phyloP scores from a whole-genome alignment of 2,113 vertebrate genomes.

The Trematomus loennbergii region DNA sequence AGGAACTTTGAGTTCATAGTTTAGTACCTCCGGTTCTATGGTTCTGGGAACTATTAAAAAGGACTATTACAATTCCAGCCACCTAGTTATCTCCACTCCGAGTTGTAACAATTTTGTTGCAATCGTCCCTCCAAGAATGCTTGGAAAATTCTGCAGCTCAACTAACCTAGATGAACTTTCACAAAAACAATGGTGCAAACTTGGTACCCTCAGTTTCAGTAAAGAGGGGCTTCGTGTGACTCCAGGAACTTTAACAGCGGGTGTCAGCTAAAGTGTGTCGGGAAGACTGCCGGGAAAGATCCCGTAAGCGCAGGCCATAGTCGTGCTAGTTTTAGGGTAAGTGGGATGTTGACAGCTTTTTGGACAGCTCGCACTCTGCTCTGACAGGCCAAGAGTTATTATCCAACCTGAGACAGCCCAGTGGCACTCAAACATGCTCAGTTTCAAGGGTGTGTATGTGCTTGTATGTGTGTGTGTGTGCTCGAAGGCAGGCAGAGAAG shows the following conservation, averaged over 20 bases:
- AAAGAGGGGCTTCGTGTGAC: constrained; percentile 41
- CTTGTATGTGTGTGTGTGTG: constrained; percentile 30
- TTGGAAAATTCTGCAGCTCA: background rate
- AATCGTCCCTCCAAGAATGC: background rate
- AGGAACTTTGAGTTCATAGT: background rate
- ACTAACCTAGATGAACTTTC: constrained; percentile 22
- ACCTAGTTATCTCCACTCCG: background rate
- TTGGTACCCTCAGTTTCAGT: constrained; percentile 23
- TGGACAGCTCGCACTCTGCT: constrained; percentile 72
- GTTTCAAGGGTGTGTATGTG: constrained; percentile 46
- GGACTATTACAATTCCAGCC: background rate
- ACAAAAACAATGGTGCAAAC: constrained; percentile 25
- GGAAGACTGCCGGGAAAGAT: constrained; percentile 71
- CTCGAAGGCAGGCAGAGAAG: constrained; percentile 52
- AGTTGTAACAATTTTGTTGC: background rate
- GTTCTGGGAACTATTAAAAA: background rate
- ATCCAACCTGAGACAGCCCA: constrained; percentile 79
- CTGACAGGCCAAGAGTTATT: constrained; percentile 80
- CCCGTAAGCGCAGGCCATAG: constrained; percentile 71
- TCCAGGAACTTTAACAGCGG: constrained; percentile 47
- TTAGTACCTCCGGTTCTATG: background rate
- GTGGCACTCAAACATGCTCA: constrained; percentile 71
- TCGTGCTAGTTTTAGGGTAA: constrained; percentile 75
- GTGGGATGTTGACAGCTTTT: constrained; percentile 81
- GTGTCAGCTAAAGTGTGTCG: constrained; percentile 74